phyloP scores from a whole-genome alignment of 1,140 invertebrate genomes.

The Drosophila kohkoa region DNA sequence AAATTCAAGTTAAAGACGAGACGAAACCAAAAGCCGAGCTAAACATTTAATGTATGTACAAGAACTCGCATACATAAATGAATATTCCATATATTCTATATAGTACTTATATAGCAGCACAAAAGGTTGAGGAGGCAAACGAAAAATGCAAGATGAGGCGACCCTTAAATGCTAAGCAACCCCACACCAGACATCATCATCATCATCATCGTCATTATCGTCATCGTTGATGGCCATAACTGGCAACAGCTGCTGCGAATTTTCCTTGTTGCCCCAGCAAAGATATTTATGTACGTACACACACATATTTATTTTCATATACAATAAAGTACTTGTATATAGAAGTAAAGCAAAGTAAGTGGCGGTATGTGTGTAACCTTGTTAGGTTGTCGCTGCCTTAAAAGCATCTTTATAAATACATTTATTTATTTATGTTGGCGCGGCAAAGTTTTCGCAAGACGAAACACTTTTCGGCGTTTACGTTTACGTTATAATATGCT shows the following conservation, averaged over 20 bases:
- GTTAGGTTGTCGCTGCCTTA: constrained; percentile 70
- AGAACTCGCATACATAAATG: background rate
- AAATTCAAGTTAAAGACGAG: constrained; percentile 38
- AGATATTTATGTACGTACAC: constrained; percentile 17
- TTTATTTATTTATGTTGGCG: constrained; percentile 82
- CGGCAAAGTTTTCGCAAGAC: constrained; percentile 61
- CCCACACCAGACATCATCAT: constrained; percentile 25
- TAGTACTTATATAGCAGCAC: constrained; percentile 22
- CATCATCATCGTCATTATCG: no score
- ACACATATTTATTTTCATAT: constrained; percentile 17
- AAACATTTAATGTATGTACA: constrained; percentile 38
- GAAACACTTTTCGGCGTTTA: constrained; percentile 63
- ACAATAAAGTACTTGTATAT: constrained; percentile 13
- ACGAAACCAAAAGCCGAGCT: constrained; percentile 46
- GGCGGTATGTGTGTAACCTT: constrained; percentile 58
- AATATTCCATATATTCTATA: constrained; percentile 7
- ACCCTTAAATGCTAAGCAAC: constrained; percentile 67
- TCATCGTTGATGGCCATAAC: constrained; percentile 45
- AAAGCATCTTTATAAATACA: constrained; percentile 84
- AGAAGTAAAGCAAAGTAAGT: constrained; percentile 9
- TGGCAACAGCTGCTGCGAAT: constrained; percentile 76
- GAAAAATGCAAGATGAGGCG: constrained; percentile 33
- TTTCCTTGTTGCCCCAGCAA: constrained; percentile 36
- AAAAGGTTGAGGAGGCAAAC: constrained; percentile 15
- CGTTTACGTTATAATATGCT: constrained; percentile 62